Base-by-base conservation (phyloP, 2,797 vertebrate genomes). In the Podarcis lilfordi region DNA sequence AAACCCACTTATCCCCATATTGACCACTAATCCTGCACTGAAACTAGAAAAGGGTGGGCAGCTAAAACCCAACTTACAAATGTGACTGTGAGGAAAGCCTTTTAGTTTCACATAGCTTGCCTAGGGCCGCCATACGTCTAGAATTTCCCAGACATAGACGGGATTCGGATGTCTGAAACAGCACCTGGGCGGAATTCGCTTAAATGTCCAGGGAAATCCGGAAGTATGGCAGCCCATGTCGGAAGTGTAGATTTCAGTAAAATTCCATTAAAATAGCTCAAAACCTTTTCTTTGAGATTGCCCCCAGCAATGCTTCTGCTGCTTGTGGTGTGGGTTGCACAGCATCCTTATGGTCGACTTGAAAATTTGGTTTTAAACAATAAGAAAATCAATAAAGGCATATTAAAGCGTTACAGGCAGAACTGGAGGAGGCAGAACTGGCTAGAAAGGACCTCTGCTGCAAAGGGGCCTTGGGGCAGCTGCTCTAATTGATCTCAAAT, bases 401-500 rank as follows among this genome's bases (percentile, higher is more conserved):
- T 4, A 45, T 77, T 45, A 59, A 50, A 55, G 13, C 11, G 76
- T 61, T 40, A 40, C 37, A 40, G 4, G 43, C 11, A 19, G n/a
- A 5, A 10, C 19, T n/a, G 68, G 29, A 68, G 25, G n/a, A n/a
- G 64, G 69, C 69, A 79, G 68, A 68, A 21, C 10, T 78, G 76
- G 21, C 40, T 55, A 68, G 21, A n/a, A 69, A 29, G 11, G 32
- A 17, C n/a, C 64, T 35, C 37, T 79, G 45, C 40, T 79, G 76
- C 32, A 78, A 79, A 69, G 21, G 21, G 43, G 64, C 40, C 43
- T 80, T 80, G 32, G n/a, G 85, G 64, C 64, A 79, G 21, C 40
- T 80, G n/a, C 23, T 71, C 29, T 86, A 69, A 86, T 37, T 86
- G 40, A 86, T 55, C 35, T 45, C 85, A 86, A 69, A 69, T 80